Conservation (phyloP, 2,113 vertebrate genomes). For the Sclerurus mexicanus region DNA sequence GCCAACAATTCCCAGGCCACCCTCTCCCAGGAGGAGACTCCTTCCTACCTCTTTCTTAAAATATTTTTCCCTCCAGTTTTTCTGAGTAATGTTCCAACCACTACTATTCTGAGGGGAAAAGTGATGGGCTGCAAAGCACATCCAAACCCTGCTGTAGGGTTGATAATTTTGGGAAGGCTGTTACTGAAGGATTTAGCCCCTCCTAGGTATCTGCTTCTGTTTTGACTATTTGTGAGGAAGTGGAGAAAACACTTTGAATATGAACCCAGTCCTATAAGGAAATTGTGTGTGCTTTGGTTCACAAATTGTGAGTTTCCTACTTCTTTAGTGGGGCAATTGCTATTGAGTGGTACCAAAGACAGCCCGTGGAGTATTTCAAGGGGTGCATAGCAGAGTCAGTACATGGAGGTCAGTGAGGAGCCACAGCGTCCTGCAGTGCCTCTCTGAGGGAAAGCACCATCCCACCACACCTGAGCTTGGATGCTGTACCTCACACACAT, state of each 20-base stretch:
- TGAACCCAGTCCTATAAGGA: background rate
- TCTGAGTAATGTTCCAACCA: background rate
- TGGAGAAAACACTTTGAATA: background rate
- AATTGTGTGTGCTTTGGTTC: background rate
- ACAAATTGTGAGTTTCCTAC: background rate
- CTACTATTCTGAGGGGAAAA: background rate
- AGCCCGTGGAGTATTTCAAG: background rate
- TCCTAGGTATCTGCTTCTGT: background rate
- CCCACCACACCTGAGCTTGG: background rate
- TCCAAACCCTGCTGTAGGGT: background rate
- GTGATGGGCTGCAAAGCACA: fast-evolving
- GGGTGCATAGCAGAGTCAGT: background rate
- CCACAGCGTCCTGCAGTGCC: background rate
- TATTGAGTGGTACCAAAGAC: fast-evolving
- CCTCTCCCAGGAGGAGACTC: background rate
- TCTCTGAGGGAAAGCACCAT: background rate
- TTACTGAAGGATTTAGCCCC: background rate
- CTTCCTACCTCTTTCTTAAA: background rate
- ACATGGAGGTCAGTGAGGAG: background rate
- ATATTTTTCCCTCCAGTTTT: background rate
- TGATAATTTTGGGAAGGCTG: background rate
- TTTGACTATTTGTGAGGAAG: background rate
- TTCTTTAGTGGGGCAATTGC: background rate
- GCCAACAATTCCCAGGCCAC: background rate
- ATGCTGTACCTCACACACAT: fast-evolving